These are phyloP conservation scores for Cyprinus carpio DNA, from an alignment of 2,113 vertebrate species.

Conservation along the genomic window DNA sequence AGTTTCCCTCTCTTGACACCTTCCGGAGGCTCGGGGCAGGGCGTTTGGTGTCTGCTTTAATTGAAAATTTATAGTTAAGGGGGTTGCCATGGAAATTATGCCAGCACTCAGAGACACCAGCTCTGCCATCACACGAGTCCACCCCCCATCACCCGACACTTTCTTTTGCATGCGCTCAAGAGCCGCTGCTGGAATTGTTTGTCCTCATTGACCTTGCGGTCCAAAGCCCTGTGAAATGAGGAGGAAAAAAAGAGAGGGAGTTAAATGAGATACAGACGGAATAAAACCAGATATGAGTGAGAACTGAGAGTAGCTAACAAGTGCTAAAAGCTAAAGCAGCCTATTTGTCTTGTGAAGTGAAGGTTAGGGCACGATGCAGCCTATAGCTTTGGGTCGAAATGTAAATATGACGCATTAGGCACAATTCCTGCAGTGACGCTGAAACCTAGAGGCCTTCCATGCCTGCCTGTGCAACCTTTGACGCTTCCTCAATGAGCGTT, in stretches of 20 bases:
- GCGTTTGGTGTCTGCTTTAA: constrained; percentile 92
- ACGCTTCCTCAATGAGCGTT: constrained; percentile 83
- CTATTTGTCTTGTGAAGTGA: constrained; percentile 18
- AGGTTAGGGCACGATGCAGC: constrained; percentile 56
- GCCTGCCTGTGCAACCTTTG: constrained; percentile 82
- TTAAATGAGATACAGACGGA: constrained; percentile 10
- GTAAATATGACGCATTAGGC: constrained; percentile 76
- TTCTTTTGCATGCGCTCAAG: constrained; percentile 81
- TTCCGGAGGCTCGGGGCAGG: constrained; percentile 85
- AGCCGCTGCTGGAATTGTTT: constrained; percentile 97
- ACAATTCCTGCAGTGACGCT: constrained; percentile 88
- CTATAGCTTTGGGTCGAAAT: constrained; percentile 84
- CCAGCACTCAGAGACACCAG: constrained; percentile 79
- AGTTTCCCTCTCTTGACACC: constrained; percentile 79
- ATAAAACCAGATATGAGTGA: constrained; percentile 39
- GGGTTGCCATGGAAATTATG: constrained; percentile 89
- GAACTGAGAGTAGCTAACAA: constrained; percentile 8
- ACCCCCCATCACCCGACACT: constrained; percentile 61
- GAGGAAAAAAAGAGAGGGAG: constrained; percentile 84
- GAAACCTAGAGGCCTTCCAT: constrained; percentile 90
- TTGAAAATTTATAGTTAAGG: constrained; percentile 96
- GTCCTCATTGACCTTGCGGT: constrained; percentile 99
- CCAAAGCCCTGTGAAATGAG: constrained; percentile 90
- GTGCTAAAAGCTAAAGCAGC: constrained; percentile 29
- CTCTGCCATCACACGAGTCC: constrained; percentile 55